Conservation (phyloP, 2,113 vertebrate species). For the Zeus faber region DNA sequence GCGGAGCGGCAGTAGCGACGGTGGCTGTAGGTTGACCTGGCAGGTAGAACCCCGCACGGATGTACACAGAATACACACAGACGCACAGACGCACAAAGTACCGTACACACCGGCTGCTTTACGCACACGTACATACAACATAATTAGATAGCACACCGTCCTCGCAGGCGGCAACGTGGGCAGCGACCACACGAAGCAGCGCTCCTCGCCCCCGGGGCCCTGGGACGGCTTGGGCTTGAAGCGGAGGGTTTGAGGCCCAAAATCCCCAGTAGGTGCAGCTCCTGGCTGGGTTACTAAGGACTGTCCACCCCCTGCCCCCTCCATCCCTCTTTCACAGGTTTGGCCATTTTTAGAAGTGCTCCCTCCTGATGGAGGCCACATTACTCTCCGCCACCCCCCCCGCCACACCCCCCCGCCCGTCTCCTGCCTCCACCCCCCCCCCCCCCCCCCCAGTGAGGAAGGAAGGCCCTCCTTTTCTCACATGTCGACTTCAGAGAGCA, state of each 20-base stretch:
- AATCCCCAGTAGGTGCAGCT: conserved; percentile 47
- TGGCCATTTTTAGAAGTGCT: conserved; percentile 17
- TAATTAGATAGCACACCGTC: background rate
- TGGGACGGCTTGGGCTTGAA: conserved; percentile 45
- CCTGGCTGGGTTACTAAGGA: conserved; percentile 59
- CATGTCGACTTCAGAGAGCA: conserved; percentile 79
- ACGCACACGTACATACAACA: conserved; percentile 8
- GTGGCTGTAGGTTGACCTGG: no score
- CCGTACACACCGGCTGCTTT: no score
- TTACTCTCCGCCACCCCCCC: conserved; percentile 9
- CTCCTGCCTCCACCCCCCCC: conserved; percentile 23
- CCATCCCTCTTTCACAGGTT: conserved; percentile 12
- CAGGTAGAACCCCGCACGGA: no score
- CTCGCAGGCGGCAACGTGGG: conserved; percentile 16
- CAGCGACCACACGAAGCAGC: no score
- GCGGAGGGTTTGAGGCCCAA: conserved; percentile 46
- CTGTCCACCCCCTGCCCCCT: conserved; percentile 15
- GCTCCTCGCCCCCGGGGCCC: conserved; percentile 20
- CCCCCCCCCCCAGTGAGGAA: conserved; percentile 41
- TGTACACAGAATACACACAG: no score
- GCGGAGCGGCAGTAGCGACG: no score
- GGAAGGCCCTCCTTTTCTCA: conserved; percentile 65
- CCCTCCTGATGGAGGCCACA: conserved; percentile 8
- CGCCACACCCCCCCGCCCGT: background rate
- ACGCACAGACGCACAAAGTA: no score